Evolutionary conservation across 2,888 invertebrate genomes (phyloP).

Genomic region (Ophioninae sp.): DNA sequence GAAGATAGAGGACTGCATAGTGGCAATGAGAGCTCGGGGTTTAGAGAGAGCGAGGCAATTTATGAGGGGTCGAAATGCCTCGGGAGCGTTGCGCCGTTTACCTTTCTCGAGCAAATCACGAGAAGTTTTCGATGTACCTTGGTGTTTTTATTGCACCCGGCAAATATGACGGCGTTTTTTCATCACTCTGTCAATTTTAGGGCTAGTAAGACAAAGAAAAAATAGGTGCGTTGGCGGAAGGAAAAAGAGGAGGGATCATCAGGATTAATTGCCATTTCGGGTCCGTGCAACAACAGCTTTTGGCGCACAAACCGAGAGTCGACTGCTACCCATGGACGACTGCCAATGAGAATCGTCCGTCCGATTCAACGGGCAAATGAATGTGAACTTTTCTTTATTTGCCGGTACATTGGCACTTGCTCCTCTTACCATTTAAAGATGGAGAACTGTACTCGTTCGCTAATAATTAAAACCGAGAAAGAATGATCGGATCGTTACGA

Average conservation of each 20-base stretch:
- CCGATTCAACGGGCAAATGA: background rate
- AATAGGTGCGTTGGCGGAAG: background rate
- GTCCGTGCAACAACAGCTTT: constrained; percentile 9
- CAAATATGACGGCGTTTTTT: constrained; percentile 35
- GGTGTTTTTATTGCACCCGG: constrained; percentile 41
- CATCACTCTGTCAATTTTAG: constrained; percentile 24
- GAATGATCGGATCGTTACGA: constrained; percentile 41
- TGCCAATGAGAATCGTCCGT: background rate
- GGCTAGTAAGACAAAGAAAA: background rate
- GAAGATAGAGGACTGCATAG: constrained; percentile 50
- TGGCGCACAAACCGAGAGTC: constrained; percentile 21
- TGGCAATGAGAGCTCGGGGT: constrained; percentile 26
- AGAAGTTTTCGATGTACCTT: constrained; percentile 47
- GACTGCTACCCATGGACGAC: background rate
- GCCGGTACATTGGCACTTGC: background rate
- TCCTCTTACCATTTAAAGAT: background rate
- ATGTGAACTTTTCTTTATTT: background rate
- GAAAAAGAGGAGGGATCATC: background rate
- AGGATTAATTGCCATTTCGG: constrained; percentile 12
- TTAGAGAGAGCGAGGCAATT: constrained; percentile 68
- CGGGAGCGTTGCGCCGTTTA: constrained; percentile 29
- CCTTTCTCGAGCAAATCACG: constrained; percentile 1
- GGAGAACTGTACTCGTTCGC: constrained; percentile 25
- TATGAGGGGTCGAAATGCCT: constrained; percentile 70
- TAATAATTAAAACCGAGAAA: constrained; percentile 39